These are phyloP conservation scores for Morone saxatilis DNA, from an alignment of 2,113 vertebrate species.

Conservation along the genomic window DNA sequence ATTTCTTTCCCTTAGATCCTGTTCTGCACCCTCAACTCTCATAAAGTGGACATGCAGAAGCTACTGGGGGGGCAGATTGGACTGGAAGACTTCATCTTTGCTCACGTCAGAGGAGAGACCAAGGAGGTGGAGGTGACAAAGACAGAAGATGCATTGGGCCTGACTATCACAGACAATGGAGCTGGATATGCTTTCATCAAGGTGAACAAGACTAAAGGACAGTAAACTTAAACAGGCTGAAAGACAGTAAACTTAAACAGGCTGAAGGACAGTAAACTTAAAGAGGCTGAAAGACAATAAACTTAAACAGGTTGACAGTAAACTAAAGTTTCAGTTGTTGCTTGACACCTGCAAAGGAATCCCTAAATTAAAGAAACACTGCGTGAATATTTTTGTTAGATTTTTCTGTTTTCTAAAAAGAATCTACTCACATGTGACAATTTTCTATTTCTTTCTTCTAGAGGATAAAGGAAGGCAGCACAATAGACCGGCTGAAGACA, in stretches of 20 bases:
- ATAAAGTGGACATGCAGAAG: conserved; percentile 99
- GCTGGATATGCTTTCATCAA: conserved; percentile 98
- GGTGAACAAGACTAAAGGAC: conserved; percentile 76
- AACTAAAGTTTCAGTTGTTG: too few species aligned
- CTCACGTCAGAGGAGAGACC: conserved; percentile 93
- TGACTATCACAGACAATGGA: conserved; percentile 98
- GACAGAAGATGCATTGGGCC: conserved; percentile 94
- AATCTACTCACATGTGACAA: neutral
- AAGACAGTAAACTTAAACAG: too few species aligned
- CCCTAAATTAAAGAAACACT: too few species aligned
- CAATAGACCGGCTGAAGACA: conserved; percentile 89
- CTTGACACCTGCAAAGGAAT: too few species aligned
- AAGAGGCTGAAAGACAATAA: too few species aligned
- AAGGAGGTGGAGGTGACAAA: conserved; percentile 98
- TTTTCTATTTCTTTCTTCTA: conserved; percentile 57
- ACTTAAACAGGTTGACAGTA: too few species aligned
- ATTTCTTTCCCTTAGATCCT: conserved; percentile 87
- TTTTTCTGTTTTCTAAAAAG: neutral
- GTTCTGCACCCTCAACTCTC: conserved; percentile 97
- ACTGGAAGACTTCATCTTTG: conserved; percentile 97
- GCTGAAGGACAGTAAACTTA: too few species aligned
- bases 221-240: neutral
- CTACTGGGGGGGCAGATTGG: conserved; percentile 97
- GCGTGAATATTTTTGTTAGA: too few species aligned
- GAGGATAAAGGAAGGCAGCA: conserved; percentile 97